Percentiles rank a stretch among this genome's conserved stretches.
These are phyloP conservation scores for Himalopsyche phryganea DNA, from an alignment of 1,140 invertebrate species.

Conservation along the genomic window DNA sequence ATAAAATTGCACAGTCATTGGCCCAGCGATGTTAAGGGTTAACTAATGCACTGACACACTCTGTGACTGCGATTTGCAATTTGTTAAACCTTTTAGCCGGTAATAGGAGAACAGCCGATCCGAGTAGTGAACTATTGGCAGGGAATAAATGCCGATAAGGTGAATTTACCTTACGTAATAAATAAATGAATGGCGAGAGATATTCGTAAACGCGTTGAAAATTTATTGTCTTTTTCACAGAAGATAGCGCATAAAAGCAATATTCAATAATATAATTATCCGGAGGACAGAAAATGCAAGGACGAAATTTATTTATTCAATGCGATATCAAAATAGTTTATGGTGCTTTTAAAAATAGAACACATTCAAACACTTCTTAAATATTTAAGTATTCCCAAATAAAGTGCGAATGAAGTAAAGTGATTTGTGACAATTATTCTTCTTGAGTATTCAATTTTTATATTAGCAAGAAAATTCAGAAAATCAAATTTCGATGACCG, in stretches of 20 bases:
- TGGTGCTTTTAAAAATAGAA: too few relatives aligned
- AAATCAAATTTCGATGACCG: too few relatives aligned
- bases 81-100: slow-evolving; percentile 31
- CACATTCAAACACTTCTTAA: too few relatives aligned
- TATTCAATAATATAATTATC: slow-evolving; percentile 26
- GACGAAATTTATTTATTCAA: background rate
- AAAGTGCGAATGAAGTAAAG: too few relatives aligned
- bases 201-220: background rate
- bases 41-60: background rate
- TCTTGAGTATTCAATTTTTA: too few relatives aligned
- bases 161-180: background rate
- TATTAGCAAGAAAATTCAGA: too few relatives aligned
- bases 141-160: slow-evolving; percentile 17
- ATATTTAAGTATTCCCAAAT: too few relatives aligned
- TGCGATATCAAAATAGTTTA: too few relatives aligned
- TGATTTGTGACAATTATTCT: too few relatives aligned
- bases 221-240: background rate
- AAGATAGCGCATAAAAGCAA: slow-evolving; percentile 29
- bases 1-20: too few relatives aligned
- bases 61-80: slow-evolving; percentile 24
- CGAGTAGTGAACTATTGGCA: slow-evolving; percentile 20
- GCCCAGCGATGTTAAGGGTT: too few relatives aligned
- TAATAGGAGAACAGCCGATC: slow-evolving; percentile 15
- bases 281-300: slow-evolving; percentile 1
- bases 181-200: background rate